A percentile compares a stretch with the other conserved stretches of the same genome.
Evolutionary conservation across 2,113 vertebrate genomes (phyloP).

Genomic region (Dissostichus mawsoni): DNA sequence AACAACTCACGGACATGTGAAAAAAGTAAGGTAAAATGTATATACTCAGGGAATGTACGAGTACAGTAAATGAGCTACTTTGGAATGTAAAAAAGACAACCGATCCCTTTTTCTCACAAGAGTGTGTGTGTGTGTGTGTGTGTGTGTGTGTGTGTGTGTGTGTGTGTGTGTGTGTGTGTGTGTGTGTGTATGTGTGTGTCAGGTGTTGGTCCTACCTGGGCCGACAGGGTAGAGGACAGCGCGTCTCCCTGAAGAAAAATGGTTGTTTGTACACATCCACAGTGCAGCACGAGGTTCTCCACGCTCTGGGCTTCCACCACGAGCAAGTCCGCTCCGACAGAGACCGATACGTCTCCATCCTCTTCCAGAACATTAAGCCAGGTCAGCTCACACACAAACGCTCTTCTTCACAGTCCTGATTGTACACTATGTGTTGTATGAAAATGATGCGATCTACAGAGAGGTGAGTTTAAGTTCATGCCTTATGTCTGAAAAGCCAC

Average conservation of each 20-base stretch:
- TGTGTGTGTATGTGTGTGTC: background rate
- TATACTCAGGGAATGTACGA: no score
- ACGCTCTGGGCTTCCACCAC: conserved; percentile 80
- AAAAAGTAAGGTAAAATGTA: no score
- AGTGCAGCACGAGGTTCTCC: conserved; percentile 76
- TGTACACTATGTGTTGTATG: no score
- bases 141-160: no score
- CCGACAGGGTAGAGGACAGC: conserved; percentile 22
- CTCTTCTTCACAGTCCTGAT: background rate
- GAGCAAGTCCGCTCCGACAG: conserved; percentile 78
- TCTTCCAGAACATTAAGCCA: conserved; percentile 50
- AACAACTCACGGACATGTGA: no score
- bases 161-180: no score
- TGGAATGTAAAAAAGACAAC: background rate
- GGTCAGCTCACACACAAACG: conserved; percentile 32
- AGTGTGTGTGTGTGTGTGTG: background rate
- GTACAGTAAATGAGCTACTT: no score
- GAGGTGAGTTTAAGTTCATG: no score
- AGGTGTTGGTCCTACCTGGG: conserved; percentile 81
- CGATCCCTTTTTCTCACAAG: background rate
- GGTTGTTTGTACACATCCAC: conserved; percentile 42
- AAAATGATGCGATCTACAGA: no score
- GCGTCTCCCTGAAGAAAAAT: conserved; percentile 33
- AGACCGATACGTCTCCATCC: conserved; percentile 58
- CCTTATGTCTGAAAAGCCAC: no score